Evolutionary conservation across 2,113 vertebrate genomes (phyloP).

Genomic region (Propithecus coquereli): DNA sequence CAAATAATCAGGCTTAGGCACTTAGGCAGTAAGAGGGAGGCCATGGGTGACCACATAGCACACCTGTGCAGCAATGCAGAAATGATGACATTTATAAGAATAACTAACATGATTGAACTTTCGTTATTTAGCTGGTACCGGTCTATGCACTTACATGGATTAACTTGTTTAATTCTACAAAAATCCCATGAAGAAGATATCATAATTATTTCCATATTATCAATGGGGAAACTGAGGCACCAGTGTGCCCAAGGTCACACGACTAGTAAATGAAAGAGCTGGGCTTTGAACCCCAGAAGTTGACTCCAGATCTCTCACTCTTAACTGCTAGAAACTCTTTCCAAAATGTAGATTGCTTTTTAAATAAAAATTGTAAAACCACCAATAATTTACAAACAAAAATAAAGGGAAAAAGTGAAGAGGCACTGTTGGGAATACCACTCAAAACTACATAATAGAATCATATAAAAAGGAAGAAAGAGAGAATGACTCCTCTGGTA

Average conservation of each 20-base stretch:
- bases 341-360: slow-evolving; percentile 30
- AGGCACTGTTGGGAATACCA: not conserved
- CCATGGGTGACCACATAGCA: not conserved
- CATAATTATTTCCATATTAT: not conserved
- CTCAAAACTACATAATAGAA: not conserved
- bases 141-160: not conserved
- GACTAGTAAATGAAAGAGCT: not conserved
- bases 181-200: not conserved
- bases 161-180: not conserved
- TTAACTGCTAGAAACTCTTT: not conserved
- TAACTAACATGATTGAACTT: not conserved
- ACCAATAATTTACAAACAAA: not conserved
- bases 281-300: not conserved
- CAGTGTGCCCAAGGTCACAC: not conserved
- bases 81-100: not conserved
- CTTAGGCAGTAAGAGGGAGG: not conserved
- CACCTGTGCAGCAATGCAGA: not conserved
- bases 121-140: not conserved
- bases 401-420: not conserved
- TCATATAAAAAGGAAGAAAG: not conserved
- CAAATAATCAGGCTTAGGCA: not conserved
- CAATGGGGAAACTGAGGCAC: not conserved
- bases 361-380: not conserved
- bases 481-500: too few species aligned
- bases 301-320: not conserved